Percentiles rank a stretch among this genome's conserved stretches.
Conservation (phyloP, 2,888 invertebrate genomes). For the Netelia melanura region DNA sequence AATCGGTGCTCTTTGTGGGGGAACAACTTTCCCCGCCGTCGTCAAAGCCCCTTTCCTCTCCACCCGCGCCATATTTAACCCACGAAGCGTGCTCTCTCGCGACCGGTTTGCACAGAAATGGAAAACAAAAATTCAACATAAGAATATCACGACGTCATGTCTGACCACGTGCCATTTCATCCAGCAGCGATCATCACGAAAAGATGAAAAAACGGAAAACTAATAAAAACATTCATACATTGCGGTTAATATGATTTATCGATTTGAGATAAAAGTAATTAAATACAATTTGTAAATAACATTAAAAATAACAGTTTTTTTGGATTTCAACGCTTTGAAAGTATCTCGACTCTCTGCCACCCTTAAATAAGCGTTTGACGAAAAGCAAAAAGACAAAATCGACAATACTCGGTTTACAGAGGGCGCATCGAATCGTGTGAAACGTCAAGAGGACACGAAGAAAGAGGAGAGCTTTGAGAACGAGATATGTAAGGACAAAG, state of each 20-base stretch:
- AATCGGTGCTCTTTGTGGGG: constrained; percentile 3
- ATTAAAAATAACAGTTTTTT: too few species aligned
- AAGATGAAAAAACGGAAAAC: background rate
- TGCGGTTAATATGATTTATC: background rate
- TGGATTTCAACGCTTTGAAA: background rate
- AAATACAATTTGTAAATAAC: too few species aligned
- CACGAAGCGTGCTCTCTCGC: constrained; percentile 23
- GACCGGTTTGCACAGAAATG: constrained; percentile 37
- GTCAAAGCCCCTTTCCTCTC: constrained; percentile 83
- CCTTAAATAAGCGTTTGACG: background rate
- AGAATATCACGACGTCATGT: constrained; percentile 23
- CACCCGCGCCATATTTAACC: constrained; percentile 49
- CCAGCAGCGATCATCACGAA: background rate
- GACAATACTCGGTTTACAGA: constrained; percentile 75
- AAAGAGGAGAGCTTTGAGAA: constrained; percentile 95
- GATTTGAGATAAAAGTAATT: too few species aligned
- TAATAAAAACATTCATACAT: background rate
- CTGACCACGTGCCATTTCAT: constrained; percentile 25
- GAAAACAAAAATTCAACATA: constrained; percentile 59
- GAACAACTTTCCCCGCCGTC: constrained; percentile 82
- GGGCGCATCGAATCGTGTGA: constrained; percentile 87
- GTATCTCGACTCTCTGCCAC: background rate
- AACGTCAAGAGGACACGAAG: constrained; percentile 90
- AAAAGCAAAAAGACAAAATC: background rate
- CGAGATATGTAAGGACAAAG: constrained; percentile 97